These are phyloP conservation scores for Zoanthus sociatus DNA, from an alignment of 92 coral and sea anemone genomes.

Conservation along the genomic window DNA sequence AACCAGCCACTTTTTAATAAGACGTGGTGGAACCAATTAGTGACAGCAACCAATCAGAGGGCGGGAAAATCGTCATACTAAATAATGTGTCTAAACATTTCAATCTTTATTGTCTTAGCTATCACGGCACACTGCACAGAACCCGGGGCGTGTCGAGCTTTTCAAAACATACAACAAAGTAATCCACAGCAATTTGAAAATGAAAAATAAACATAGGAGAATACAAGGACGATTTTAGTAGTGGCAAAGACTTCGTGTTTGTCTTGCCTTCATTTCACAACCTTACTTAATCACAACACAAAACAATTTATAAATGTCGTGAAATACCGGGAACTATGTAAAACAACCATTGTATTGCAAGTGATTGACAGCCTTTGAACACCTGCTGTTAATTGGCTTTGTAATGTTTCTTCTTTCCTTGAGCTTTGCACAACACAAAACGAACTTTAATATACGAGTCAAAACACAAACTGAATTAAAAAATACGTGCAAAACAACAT, in stretches of 20 bases:
- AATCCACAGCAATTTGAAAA: constrained; percentile 93
- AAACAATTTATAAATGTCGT: constrained; percentile 89
- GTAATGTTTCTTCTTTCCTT: constrained; percentile 87
- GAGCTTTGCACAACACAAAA: constrained; percentile 85
- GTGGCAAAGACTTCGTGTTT: constrained; percentile 66
- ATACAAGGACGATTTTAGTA: constrained; percentile 61
- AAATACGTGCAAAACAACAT: constrained; percentile 25
- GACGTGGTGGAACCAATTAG: constrained; percentile 99
- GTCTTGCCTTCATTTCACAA: constrained; percentile 72
- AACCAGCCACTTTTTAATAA: constrained; percentile 97
- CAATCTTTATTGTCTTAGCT: constrained; percentile 96
- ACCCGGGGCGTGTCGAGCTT: constrained; percentile 96
- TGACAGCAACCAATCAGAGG: constrained; percentile 88
- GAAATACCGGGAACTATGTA: constrained; percentile 85
- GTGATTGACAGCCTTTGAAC: constrained; percentile 97
- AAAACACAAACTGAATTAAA: constrained; percentile 81
- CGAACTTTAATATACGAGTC: constrained; percentile 83
- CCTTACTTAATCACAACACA: constrained; percentile 92
- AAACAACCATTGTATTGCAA: constrained; percentile 82
- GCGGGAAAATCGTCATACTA: constrained; percentile 89
- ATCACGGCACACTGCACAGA: constrained; percentile 96
- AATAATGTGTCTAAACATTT: constrained; percentile 99
- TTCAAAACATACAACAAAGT: constrained; percentile 95
- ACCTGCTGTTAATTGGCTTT: constrained; percentile 99
- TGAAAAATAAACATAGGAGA: constrained; percentile 54